A percentile compares a stretch with the other conserved stretches of the same genome.
These are phyloP conservation scores for Nasonia longicornis DNA, from an alignment of 1,140 invertebrate genomes.

Conservation along the genomic window DNA sequence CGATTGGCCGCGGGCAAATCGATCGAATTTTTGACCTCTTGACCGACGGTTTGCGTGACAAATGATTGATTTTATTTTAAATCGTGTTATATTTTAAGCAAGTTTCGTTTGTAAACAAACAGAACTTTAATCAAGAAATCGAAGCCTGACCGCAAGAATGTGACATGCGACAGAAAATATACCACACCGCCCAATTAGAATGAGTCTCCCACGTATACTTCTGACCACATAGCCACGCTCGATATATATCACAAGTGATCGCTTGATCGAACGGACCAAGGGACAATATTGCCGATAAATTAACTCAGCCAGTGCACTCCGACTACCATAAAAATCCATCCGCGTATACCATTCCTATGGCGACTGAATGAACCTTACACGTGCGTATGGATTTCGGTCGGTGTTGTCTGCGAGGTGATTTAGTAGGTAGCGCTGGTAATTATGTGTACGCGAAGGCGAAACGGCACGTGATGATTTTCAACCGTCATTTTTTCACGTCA, in stretches of 20 bases:
- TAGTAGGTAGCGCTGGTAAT: constrained; percentile 16
- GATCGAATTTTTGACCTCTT: neutral
- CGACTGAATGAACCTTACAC: neutral
- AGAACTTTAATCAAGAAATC: neutral
- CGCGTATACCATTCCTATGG: neutral
- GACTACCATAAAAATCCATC: neutral
- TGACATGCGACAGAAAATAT: neutral
- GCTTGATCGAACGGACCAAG: neutral
- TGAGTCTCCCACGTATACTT: neutral
- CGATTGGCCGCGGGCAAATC: neutral
- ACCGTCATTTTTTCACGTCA: neutral
- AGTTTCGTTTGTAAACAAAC: neutral
- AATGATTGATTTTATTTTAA: no score
- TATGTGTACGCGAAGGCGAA: neutral
- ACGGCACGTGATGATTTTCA: neutral
- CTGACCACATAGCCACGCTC: neutral
- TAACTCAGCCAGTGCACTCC: neutral
- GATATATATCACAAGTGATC: constrained; percentile 2
- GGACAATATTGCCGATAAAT: constrained; percentile 33
- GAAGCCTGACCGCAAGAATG: neutral
- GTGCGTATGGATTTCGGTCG: neutral
- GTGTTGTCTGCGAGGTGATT: constrained; percentile 11
- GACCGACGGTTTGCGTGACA: neutral
- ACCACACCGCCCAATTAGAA: constrained; percentile 5
- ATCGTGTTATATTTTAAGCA: no score